Percentiles rank a stretch among this genome's conserved stretches.
Evolutionary conservation across 2,888 invertebrate species (phyloP).

Genomic region (Cepaea hortensis): DNA sequence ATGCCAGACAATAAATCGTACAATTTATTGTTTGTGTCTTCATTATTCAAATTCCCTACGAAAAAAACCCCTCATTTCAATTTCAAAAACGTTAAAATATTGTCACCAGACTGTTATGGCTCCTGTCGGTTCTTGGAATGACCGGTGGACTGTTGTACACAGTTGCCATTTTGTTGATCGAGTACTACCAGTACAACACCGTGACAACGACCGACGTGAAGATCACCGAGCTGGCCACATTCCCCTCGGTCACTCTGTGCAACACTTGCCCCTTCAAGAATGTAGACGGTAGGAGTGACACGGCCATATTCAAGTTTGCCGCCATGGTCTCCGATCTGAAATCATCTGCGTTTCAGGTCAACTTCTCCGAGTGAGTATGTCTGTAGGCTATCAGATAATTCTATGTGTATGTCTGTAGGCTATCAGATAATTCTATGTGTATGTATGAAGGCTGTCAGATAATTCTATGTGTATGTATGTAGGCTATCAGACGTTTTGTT

Average conservation of each 20-base stretch:
- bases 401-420: no score
- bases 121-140: slow-evolving; percentile 28
- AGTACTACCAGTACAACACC: slow-evolving; percentile 33
- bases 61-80: no score
- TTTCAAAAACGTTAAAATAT: no score
- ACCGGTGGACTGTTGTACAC: not conserved
- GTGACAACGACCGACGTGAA: slow-evolving; percentile 38
- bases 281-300: not conserved
- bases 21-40: no score
- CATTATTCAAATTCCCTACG: no score
- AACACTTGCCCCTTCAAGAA: slow-evolving; percentile 37
- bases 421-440: no score
- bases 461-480: no score
- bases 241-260: slow-evolving; percentile 42
- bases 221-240: slow-evolving; percentile 1
- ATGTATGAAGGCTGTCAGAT: no score
- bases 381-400: no score
- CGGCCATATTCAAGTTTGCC: not conserved
- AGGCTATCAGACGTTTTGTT: no score
- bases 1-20: no score
- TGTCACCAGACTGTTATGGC: slow-evolving; percentile 29
- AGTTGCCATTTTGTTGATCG: slow-evolving; percentile 12
- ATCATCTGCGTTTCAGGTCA: not conserved
- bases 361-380: slow-evolving; percentile 30
- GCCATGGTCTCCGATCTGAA: not conserved